Evolutionary conservation across 2,797 vertebrate genomes (phyloP).

Genomic region (Propithecus perrieri): DNA sequence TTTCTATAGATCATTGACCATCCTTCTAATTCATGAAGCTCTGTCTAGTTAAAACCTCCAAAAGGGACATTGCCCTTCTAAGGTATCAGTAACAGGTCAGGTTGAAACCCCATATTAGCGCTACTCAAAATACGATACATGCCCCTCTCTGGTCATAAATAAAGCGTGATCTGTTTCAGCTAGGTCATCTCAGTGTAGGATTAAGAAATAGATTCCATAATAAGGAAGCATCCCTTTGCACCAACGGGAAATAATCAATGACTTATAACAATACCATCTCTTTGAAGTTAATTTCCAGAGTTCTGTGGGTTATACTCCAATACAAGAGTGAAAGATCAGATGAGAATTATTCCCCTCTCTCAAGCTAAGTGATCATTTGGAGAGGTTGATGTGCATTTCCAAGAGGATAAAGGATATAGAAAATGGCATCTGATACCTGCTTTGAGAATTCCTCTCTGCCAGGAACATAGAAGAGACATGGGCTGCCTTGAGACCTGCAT

Average conservation of each 20-base stretch:
- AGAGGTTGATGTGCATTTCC: neutral
- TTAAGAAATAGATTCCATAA: neutral
- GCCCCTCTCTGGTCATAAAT: neutral
- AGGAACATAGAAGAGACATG: neutral
- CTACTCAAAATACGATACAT: neutral
- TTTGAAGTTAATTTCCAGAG: neutral
- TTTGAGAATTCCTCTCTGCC: neutral
- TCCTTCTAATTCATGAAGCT: neutral
- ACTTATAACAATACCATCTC: neutral
- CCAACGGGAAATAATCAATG: neutral
- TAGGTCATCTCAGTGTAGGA: neutral
- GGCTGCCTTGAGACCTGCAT: neutral
- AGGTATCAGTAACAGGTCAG: neutral
- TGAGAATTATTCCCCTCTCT: neutral
- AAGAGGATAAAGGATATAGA: neutral
- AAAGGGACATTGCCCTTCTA: neutral
- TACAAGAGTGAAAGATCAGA: neutral
- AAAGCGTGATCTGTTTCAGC: neutral
- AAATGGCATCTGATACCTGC: neutral
- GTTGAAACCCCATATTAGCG: neutral
- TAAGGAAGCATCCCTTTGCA: neutral
- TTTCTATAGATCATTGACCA: neutral
- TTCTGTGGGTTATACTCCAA: neutral
- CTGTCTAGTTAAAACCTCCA: neutral
- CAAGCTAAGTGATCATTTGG: neutral